These are phyloP conservation scores for Cariama cristata DNA, from an alignment of 2,113 vertebrate species.

Conservation along the genomic window DNA sequence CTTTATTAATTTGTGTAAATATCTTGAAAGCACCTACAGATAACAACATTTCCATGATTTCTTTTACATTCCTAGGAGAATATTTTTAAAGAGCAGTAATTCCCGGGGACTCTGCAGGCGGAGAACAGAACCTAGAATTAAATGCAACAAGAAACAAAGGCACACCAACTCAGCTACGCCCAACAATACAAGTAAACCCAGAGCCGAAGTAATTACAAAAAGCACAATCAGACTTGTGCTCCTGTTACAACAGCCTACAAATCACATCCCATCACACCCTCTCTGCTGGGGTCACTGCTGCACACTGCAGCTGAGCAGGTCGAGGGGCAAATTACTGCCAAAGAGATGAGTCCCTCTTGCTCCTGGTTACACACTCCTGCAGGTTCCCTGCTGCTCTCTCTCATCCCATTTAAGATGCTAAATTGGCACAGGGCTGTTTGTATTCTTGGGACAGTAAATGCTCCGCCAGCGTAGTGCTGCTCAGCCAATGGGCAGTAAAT, in stretches of 20 bases:
- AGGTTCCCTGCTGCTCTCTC: not conserved
- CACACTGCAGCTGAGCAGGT: not conserved
- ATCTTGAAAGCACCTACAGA: not conserved
- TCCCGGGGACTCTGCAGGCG: not conserved
- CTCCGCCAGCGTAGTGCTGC: not conserved
- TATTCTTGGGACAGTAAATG: not conserved
- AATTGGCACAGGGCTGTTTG: not conserved
- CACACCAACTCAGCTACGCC: not conserved
- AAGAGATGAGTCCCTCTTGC: not conserved
- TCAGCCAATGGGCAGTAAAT: not conserved
- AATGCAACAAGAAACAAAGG: not conserved
- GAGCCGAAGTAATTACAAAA: not conserved
- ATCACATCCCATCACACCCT: not conserved
- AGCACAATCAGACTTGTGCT: not conserved
- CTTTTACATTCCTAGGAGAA: not conserved
- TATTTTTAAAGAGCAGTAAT: not conserved
- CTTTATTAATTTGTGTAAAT: not conserved
- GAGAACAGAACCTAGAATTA: not conserved
- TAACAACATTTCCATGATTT: not conserved
- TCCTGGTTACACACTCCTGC: not conserved
- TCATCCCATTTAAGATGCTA: rapidly evolving
- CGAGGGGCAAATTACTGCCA: not conserved
- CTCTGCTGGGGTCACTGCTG: not conserved
- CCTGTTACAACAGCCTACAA: not conserved
- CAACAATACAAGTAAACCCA: not conserved